phyloP scores from a whole-genome alignment of 2,113 vertebrate genomes.

The Strigops habroptila region DNA sequence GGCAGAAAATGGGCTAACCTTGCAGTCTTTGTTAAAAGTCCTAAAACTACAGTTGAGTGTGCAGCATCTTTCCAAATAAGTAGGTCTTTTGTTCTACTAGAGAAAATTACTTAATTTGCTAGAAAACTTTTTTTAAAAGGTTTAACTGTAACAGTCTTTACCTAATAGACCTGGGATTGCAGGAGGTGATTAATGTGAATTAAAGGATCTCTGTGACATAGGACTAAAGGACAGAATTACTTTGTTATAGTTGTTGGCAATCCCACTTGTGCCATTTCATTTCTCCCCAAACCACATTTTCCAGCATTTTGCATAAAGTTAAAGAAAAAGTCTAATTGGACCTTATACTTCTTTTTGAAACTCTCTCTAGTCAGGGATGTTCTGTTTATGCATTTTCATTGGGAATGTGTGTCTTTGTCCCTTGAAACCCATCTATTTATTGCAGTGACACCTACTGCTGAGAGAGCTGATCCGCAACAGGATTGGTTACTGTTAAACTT shows the following conservation, averaged over 20 bases:
- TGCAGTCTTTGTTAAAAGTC: conserved; percentile 22
- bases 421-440: conserved; percentile 64
- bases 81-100: conserved; percentile 27
- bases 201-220: conserved; percentile 32
- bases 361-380: neutral
- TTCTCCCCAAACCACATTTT: neutral
- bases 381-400: conserved; percentile 29
- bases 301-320: neutral
- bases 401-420: conserved; percentile 46
- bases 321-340: neutral
- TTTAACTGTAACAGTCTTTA: conserved; percentile 39
- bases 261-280: neutral
- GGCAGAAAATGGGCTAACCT: conserved; percentile 5
- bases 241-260: neutral
- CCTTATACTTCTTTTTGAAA: neutral
- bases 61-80: neutral
- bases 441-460: conserved; percentile 64
- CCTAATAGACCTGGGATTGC: conserved; percentile 38
- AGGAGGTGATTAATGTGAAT: conserved; percentile 48
- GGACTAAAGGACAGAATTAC: conserved; percentile 12
- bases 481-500: conserved; percentile 58
- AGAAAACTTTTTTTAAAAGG: neutral
- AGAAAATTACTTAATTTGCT: conserved; percentile 50
- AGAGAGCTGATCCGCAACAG: conserved; percentile 67
- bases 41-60: conserved; percentile 4